phyloP scores from a whole-genome alignment of 2,888 invertebrate species.

The Platycheirus albimanus region DNA sequence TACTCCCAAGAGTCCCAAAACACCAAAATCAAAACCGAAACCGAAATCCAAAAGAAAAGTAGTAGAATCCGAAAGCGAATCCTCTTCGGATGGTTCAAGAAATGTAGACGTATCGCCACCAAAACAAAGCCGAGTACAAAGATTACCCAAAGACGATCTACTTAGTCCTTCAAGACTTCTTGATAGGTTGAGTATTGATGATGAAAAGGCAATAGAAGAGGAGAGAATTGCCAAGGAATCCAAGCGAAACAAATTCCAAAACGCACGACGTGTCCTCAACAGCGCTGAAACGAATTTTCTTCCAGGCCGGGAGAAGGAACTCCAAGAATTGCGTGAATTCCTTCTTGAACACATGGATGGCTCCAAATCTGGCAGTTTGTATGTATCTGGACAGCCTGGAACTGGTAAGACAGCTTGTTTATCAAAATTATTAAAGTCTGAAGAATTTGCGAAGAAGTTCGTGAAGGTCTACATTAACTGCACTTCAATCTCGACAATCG shows the following conservation, averaged over 20 bases:
- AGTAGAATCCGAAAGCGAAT: constrained; percentile 52
- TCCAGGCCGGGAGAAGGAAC: constrained; percentile 92
- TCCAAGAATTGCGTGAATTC: constrained; percentile 87
- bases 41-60: constrained; percentile 62
- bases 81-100: constrained; percentile 3
- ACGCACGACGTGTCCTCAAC: constrained; percentile 80
- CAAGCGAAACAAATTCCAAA: constrained; percentile 80
- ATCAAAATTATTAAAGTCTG: constrained; percentile 87
- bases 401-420: constrained; percentile 97
- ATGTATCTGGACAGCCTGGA: constrained; percentile 98
- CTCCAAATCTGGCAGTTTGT: constrained; percentile 90
- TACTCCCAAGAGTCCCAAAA: constrained; percentile 13
- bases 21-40: constrained; percentile 49
- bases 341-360: constrained; percentile 86
- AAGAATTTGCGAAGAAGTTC: constrained; percentile 84
- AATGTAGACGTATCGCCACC: constrained; percentile 78
- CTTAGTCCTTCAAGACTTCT: constrained; percentile 80
- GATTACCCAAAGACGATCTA: constrained; percentile 72
- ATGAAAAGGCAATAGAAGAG: constrained; percentile 35
- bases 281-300: constrained; percentile 83
- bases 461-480: constrained; percentile 90
- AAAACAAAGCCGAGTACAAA: constrained; percentile 77
- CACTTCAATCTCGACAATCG: constrained; percentile 93
- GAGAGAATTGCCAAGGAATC: constrained; percentile 34
- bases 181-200: constrained; percentile 80